Evolutionary conservation across 2,113 vertebrate species (phyloP).

Genomic region (Melospiza melodia): DNA sequence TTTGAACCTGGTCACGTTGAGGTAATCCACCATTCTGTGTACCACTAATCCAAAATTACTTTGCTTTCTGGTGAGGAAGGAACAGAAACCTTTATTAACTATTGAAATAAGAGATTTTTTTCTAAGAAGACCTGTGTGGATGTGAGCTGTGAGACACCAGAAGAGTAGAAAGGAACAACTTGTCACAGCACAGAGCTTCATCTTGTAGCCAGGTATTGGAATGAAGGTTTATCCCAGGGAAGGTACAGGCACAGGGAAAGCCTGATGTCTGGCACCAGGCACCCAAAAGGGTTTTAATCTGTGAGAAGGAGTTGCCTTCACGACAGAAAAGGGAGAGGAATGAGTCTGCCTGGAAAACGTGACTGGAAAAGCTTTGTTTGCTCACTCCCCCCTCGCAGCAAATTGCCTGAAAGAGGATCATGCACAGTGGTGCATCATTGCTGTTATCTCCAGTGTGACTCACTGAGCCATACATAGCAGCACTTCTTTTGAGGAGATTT

Average conservation of each 20-base stretch:
- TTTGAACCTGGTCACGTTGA: not conserved
- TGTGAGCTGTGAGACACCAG: not conserved
- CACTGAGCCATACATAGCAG: conserved; percentile 55
- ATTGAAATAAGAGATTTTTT: not conserved
- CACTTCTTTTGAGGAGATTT: conserved; percentile 40
- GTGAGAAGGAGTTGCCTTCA: not conserved
- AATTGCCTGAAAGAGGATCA: conserved; percentile 45
- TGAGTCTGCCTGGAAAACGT: not conserved
- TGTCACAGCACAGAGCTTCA: not conserved
- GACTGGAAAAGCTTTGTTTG: conserved; percentile 9
- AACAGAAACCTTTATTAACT: not conserved
- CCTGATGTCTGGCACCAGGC: not conserved
- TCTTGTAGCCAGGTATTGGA: not conserved
- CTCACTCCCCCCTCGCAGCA: not conserved
- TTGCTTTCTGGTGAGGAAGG: not conserved
- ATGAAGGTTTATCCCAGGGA: not conserved
- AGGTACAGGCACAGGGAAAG: not conserved
- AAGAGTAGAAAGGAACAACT: not conserved
- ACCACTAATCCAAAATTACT: not conserved
- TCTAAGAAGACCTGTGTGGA: not conserved
- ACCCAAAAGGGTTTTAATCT: not conserved
- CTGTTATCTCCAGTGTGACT: conserved; percentile 38
- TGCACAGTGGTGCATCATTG: conserved; percentile 1
- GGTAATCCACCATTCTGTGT: not conserved
- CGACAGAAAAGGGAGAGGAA: not conserved